phyloP scores from a whole-genome alignment of 1,140 invertebrate species.

The Drosophila biarmipes region DNA sequence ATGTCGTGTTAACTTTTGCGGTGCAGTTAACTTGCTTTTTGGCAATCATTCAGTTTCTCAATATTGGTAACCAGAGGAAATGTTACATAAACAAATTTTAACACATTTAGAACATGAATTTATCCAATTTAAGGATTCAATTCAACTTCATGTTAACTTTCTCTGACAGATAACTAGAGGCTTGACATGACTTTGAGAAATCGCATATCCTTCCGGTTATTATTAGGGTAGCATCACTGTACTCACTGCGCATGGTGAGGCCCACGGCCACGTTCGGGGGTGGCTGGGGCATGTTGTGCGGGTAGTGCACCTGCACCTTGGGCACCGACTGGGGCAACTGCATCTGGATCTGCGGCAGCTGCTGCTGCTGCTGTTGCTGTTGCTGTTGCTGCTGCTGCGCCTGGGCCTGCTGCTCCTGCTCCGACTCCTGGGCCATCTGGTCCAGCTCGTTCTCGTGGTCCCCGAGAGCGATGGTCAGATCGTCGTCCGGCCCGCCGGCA shows the following conservation, averaged over 20 bases:
- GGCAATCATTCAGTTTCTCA: too few species aligned
- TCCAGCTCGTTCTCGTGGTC: slow-evolving; percentile 87
- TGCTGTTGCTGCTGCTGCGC: slow-evolving; percentile 86
- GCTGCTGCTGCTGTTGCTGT: slow-evolving; percentile 85
- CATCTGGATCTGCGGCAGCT: slow-evolving; percentile 86
- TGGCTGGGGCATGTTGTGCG: slow-evolving; percentile 85
- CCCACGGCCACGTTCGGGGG: slow-evolving; percentile 71
- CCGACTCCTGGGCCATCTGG: slow-evolving; percentile 88
- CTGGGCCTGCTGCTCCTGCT: slow-evolving; percentile 86
- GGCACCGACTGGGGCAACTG: slow-evolving; percentile 80
- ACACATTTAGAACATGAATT: too few species aligned
- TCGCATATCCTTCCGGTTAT: too few species aligned
- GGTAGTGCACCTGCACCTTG: slow-evolving; percentile 83
- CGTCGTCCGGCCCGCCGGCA: slow-evolving; percentile 76
- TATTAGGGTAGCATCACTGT: not conserved
- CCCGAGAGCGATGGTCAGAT: slow-evolving; percentile 71
- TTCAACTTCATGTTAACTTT: too few species aligned
- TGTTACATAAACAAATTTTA: too few species aligned
- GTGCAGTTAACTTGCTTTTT: too few species aligned
- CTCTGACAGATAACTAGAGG: too few species aligned
- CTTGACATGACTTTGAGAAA: too few species aligned
- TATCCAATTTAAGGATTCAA: too few species aligned
- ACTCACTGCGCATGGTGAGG: slow-evolving; percentile 80
- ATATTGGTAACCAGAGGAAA: too few species aligned
- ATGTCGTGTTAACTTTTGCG: too few species aligned